Conservation (phyloP, 2,797 vertebrate species). For the Melanotaenia parkinsoni region DNA sequence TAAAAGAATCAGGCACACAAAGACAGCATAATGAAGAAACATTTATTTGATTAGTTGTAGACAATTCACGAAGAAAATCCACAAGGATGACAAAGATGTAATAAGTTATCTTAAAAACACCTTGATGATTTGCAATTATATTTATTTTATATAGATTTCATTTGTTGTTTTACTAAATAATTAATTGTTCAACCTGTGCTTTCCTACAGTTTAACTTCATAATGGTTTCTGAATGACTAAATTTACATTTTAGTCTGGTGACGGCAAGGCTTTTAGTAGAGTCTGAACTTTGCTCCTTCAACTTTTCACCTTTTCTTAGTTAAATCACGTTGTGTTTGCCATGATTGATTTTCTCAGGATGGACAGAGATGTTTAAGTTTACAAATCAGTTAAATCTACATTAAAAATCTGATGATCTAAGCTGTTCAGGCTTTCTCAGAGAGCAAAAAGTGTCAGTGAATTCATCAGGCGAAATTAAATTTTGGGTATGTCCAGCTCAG, state of each 20-base stretch:
- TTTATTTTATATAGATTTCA: not conserved
- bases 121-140: not conserved
- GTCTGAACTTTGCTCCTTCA: slow-evolving; percentile 19
- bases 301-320: slow-evolving; percentile 28
- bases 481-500: no score
- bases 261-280: not conserved
- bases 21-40: not conserved
- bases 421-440: not conserved
- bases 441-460: not conserved
- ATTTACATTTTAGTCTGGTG: not conserved
- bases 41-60: not conserved
- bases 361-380: not conserved
- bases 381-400: not conserved
- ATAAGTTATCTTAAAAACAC: not conserved
- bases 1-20: not conserved
- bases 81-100: not conserved
- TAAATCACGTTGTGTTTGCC: not conserved
- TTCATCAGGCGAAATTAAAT: not conserved
- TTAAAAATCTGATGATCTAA: not conserved
- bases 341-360: slow-evolving; percentile 31
- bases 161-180: not conserved
- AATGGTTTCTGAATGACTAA: not conserved
- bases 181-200: not conserved
- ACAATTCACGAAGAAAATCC: not conserved
- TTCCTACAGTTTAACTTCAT: not conserved